These are phyloP conservation scores for Thalassarche chlororhynchos DNA, from an alignment of 2,113 vertebrate species.

Conservation along the genomic window DNA sequence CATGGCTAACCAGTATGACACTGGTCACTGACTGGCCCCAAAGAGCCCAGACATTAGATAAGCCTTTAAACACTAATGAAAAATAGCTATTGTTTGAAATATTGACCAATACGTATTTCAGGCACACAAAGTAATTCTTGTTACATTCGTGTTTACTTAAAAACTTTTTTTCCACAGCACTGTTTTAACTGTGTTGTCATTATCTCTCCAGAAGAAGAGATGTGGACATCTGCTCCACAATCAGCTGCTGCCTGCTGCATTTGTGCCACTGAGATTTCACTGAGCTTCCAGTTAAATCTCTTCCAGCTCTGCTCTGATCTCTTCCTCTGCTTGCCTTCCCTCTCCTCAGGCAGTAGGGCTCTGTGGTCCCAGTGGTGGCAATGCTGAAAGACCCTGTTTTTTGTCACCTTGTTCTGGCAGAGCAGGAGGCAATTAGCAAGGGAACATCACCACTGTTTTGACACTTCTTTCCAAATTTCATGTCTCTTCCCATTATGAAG, in stretches of 20 bases:
- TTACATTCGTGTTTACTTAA: fast-evolving
- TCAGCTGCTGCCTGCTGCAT: neutral
- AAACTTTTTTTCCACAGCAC: neutral
- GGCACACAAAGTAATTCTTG: neutral
- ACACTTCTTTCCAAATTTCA: neutral
- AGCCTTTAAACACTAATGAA: neutral
- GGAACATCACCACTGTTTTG: neutral
- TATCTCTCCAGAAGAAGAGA: neutral
- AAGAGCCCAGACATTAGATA: fast-evolving
- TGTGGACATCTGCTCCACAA: neutral
- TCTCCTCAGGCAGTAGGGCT: neutral
- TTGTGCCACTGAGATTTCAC: neutral
- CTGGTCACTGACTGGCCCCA: neutral
- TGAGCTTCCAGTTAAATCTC: neutral
- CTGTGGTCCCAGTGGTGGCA: fast-evolving
- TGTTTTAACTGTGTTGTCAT: neutral
- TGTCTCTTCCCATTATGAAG: neutral
- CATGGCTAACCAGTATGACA: fast-evolving
- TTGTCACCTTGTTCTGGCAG: neutral
- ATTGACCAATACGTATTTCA: fast-evolving
- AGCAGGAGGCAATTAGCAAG: neutral
- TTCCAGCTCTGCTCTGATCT: neutral
- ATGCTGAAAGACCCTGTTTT: fast-evolving
- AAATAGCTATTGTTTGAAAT: fast-evolving
- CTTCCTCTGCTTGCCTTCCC: neutral